Conservation (phyloP, 2,113 vertebrate species). For the Microtus montanus region DNA sequence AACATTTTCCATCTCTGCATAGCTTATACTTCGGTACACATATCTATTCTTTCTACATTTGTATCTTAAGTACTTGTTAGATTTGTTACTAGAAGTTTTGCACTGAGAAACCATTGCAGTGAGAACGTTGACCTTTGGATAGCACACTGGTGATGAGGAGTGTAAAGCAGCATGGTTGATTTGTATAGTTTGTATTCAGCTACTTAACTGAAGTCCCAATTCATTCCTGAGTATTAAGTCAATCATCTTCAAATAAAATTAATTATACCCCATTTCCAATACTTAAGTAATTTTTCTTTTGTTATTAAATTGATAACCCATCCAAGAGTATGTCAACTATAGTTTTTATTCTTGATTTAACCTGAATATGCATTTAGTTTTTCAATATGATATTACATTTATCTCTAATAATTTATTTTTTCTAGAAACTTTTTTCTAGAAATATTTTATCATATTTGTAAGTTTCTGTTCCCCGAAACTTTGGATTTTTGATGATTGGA, state of each 20-base stretch:
- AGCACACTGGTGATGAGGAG: not conserved
- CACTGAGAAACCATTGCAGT: not conserved
- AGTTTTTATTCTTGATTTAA: not conserved
- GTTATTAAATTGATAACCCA: conserved; percentile 24
- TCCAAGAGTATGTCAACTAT: not conserved
- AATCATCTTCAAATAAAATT: not conserved
- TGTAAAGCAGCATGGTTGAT: not conserved
- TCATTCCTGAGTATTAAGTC: not conserved
- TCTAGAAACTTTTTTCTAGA: not conserved
- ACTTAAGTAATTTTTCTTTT: conserved; percentile 14
- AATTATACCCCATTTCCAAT: not conserved
- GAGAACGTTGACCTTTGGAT: not conserved
- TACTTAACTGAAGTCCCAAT: not conserved
- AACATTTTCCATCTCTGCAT: not conserved
- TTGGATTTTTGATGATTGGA: not conserved
- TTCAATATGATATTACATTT: conserved; percentile 19
- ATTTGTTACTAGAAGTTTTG: conserved; percentile 5
- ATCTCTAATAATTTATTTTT: not conserved
- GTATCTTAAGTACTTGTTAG: not conserved
- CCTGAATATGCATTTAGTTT: not conserved
- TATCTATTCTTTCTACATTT: not conserved
- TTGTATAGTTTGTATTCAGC: not conserved
- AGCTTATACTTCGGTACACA: not conserved
- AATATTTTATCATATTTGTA: not conserved
- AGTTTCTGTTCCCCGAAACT: not conserved